Conservation (phyloP, 2,113 vertebrate species). For the Daphoenositta chrysoptera region DNA sequence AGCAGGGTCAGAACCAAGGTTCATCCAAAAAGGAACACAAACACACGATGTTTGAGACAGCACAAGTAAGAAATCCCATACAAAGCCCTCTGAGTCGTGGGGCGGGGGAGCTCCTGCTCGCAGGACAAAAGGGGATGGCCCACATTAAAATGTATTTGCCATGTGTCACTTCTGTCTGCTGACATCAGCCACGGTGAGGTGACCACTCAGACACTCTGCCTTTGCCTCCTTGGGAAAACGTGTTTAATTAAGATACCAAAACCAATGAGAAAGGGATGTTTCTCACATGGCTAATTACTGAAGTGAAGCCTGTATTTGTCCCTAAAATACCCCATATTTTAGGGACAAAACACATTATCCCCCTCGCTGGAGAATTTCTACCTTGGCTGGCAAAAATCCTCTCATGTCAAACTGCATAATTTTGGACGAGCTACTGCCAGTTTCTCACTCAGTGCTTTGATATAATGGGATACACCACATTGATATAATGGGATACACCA, state of each 20-base stretch:
- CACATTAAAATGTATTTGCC: not conserved
- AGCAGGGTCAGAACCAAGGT: conserved; percentile 14
- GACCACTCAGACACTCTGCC: not conserved
- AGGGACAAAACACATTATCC: not conserved
- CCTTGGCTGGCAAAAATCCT: not conserved
- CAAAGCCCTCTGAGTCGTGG: not conserved
- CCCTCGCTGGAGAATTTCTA: not conserved
- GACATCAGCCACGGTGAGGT: rapidly evolving
- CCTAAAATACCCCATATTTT: not conserved
- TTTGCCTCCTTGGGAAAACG: not conserved
- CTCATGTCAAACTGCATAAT: not conserved
- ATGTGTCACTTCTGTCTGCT: not conserved
- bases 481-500: not conserved
- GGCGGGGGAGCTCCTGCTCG: not conserved
- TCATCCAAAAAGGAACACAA: not conserved
- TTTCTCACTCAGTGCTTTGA: not conserved
- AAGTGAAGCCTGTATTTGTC: not conserved
- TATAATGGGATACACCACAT: not conserved
- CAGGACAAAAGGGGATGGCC: not conserved
- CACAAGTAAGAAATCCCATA: not conserved
- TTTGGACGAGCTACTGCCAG: not conserved
- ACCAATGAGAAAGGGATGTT: not conserved
- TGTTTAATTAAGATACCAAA: not conserved
- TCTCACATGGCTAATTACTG: not conserved
- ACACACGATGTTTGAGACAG: not conserved